Evolutionary conservation across 35 echinoderm and acorn worm genomes (phyloP), one percentile per base, ranked within the genome.

Genomic region (Nesometra sesokonis): DNA sequence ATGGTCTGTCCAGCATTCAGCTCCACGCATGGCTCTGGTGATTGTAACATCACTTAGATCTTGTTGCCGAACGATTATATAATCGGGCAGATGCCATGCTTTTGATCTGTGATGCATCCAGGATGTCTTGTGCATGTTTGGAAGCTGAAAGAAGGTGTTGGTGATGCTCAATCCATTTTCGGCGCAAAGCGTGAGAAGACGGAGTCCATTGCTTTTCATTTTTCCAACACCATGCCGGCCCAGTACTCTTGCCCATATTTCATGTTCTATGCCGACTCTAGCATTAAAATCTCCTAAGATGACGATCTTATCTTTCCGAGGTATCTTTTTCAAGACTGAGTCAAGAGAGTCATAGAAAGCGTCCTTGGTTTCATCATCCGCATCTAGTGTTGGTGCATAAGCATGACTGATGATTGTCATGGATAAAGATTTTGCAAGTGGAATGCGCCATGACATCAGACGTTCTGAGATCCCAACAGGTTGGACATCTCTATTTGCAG

Each of bases 371-470:
- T 78, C 77, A 5, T 78, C 32, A 5, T 29, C 77, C 5, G 39
- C 4, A 15, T 43, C 39, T 4, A 43, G 39, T 43, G 39, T 43
- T 7, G 39, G 81, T 13, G 36, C 32, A 32, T 82, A 36, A 13
- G 36, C 32, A n/a, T n/a, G n/a, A 32, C 36, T 35, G 81, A 32
- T 82, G 81, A 36, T 32, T 33, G 81, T 82, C 32, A 32, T 82
- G 13, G 11, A 34, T 9, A 17, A 82, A 13, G 13, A 9, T 31
- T 37, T 47, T 85, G 47, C 29, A 11, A 33, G 80, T 30, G 87
- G 79, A 33, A 82, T 35, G 38, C 78, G 87, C 31, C 83, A 33
- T 19, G 34, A 83, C 34, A 88, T 82, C 19, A 88, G 80, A 21
- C 39, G 87, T 35, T 83, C 33, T 32, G 32, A 83, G 78, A 88